Base-by-base conservation (phyloP, 1,140 invertebrate species). In the Zophobas atratus region DNA sequence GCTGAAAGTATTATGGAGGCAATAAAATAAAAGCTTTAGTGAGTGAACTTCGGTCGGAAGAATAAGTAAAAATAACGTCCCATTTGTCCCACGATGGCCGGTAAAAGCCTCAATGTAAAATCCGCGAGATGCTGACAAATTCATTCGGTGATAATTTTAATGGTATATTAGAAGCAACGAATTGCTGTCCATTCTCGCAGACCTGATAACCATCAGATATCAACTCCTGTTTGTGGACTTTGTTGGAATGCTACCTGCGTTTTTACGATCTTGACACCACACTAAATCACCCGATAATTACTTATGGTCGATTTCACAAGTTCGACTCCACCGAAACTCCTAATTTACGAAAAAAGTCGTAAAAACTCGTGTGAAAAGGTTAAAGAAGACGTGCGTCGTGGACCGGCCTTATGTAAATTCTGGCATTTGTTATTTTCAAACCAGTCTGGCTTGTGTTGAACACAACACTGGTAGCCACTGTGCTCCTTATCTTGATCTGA, bases 401-500 rank as follows among this genome's bases (percentile, higher is more conserved):
- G 34, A 5, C 63, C 63, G 6, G 43, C 1, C 43, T 33, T 39
- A 70, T 70, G 34, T 73, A 71, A 71, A 71, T 71, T 32, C 71
- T 48, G 49, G 71, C 35, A 73, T 73, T 73, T 56, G 71, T 53
- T 73, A 73, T 73, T 73, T 73, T 55, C 34, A 75, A 74, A 75
- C 72, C 72, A 75, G 72, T 60, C 51, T 43, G 71, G 71, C 49
- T 73, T 63, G 73, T 76, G 51, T 49, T 49, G 70, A 46, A 73
- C 70, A 80, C 75, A 80, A 80, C 72, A 75, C 72, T 75, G 75
- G 77, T 76, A 75, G 79, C 81, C 80, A 80, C 81, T 81, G 81
- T 78, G 70, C 46, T 56, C 56, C 57, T 82, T 82, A 82, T 82
- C 81, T 81, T 57, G 76, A 82, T 82, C 80, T 80, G 77, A 82